These are phyloP conservation scores for Eolophus roseicapilla DNA, from an alignment of 2,113 vertebrate genomes.

Conservation along the genomic window DNA sequence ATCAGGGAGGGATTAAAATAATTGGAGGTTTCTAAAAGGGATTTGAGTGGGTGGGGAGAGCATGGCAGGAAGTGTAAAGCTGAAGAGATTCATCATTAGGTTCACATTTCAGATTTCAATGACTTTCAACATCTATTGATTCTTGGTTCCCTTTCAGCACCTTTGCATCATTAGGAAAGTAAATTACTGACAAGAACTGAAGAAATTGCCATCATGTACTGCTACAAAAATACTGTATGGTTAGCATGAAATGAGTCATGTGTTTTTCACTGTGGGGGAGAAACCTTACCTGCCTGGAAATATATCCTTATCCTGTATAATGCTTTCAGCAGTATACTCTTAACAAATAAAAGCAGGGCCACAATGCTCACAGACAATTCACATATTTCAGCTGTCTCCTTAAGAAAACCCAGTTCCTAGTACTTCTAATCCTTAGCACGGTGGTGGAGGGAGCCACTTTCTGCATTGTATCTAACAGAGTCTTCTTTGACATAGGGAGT, in stretches of 20 bases:
- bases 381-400: neutral
- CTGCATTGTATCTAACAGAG: neutral
- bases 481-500: neutral
- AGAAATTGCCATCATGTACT: slow-evolving; percentile 14
- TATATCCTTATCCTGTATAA: neutral
- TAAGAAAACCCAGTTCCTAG: neutral
- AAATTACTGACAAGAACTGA: slow-evolving; percentile 30
- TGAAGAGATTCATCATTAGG: neutral
- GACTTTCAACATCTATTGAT: slow-evolving; percentile 7
- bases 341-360: neutral
- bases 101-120: slow-evolving; percentile 27
- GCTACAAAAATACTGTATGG: slow-evolving; percentile 35
- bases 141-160: slow-evolving; percentile 12
- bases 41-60: neutral
- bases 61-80: neutral
- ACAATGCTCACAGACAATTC: neutral
- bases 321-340: neutral
- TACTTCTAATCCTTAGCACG: neutral
- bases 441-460: neutral
- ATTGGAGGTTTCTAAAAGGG: neutral
- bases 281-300: slow-evolving; percentile 39
- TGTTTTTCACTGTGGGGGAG: slow-evolving; percentile 35
- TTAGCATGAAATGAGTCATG: slow-evolving; percentile 38
- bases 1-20: neutral
- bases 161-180: slow-evolving; percentile 17